phyloP scores from a whole-genome alignment of 2,113 vertebrate genomes.

The Pachycephala philippinensis region DNA sequence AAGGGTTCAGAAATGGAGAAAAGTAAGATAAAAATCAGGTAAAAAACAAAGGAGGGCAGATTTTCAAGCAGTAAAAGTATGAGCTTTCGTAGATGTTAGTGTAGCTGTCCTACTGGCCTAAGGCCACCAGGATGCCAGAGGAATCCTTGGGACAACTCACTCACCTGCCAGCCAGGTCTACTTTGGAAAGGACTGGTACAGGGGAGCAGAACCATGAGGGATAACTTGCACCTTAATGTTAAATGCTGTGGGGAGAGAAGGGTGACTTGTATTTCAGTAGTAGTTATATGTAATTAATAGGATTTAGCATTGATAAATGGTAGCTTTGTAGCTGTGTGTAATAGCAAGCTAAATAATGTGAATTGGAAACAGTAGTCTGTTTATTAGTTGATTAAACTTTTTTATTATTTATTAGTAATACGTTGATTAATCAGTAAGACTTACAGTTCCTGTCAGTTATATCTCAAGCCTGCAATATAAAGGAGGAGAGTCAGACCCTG shows the following conservation, averaged over 20 bases:
- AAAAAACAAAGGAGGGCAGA: background rate
- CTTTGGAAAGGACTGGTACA: background rate
- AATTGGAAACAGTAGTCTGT: background rate
- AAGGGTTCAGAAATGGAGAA: background rate
- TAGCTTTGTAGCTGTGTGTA: background rate
- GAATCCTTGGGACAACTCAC: accelerated
- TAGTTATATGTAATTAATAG: background rate
- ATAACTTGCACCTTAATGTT: background rate
- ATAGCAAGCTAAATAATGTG: background rate
- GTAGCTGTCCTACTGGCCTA: background rate
- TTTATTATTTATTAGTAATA: background rate
- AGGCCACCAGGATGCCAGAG: background rate
- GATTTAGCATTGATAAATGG: background rate
- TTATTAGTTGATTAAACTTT: background rate
- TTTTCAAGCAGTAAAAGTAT: background rate
- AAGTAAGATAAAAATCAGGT: background rate
- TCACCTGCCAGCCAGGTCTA: accelerated
- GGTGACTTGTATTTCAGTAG: background rate
- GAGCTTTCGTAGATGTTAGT: background rate
- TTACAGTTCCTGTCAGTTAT: background rate
- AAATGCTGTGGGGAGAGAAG: background rate
- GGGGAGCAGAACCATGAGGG: background rate
- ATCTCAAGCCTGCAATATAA: background rate
- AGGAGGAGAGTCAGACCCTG: background rate
- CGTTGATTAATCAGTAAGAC: background rate